Percentiles rank a stretch among this genome's conserved stretches.
phyloP scores from a whole-genome alignment of 2,888 invertebrate genomes.

The Nezara viridula region DNA sequence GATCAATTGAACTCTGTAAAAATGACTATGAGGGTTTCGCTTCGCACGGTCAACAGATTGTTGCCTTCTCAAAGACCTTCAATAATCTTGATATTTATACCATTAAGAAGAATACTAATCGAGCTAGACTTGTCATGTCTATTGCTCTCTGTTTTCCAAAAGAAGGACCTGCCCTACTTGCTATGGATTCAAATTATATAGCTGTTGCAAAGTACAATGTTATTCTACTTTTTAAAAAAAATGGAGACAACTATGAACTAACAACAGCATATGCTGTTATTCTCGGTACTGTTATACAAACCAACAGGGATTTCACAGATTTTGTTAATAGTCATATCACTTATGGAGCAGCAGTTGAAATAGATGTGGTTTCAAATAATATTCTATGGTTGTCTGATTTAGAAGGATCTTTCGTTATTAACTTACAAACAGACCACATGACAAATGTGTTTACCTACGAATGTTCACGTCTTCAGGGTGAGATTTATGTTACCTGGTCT shows the following conservation, averaged over 20 bases:
- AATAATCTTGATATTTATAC: slow-evolving; percentile 50
- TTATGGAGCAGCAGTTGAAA: slow-evolving; percentile 25
- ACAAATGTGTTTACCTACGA: slow-evolving; percentile 41
- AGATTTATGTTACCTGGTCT: slow-evolving; percentile 44
- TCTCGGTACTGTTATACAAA: slow-evolving; percentile 32
- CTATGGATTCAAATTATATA: slow-evolving; percentile 37
- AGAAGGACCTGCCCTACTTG: slow-evolving; percentile 23
- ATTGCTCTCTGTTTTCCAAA: slow-evolving; percentile 33
- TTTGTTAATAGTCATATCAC: slow-evolving; percentile 35
- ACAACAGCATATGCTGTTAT: slow-evolving; percentile 32
- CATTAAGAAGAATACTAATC: slow-evolving; percentile 26
- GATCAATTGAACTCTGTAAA: background rate
- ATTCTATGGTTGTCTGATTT: slow-evolving; percentile 43
- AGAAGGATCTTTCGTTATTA: slow-evolving; percentile 29
- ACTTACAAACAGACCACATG: slow-evolving; percentile 34
- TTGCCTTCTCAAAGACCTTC: background rate
- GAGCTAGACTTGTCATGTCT: slow-evolving; percentile 24
- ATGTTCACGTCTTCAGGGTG: slow-evolving; percentile 27
- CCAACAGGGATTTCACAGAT: background rate
- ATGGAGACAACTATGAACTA: slow-evolving; percentile 18
- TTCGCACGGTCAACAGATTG: slow-evolving; percentile 1
- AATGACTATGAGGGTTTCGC: slow-evolving; percentile 35
- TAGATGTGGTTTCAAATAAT: slow-evolving; percentile 20
- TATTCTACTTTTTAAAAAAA: slow-evolving; percentile 28
- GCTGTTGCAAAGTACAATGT: slow-evolving; percentile 42